phyloP scores from a whole-genome alignment of 2,113 vertebrate species.

The Xyrauchen texanus region DNA sequence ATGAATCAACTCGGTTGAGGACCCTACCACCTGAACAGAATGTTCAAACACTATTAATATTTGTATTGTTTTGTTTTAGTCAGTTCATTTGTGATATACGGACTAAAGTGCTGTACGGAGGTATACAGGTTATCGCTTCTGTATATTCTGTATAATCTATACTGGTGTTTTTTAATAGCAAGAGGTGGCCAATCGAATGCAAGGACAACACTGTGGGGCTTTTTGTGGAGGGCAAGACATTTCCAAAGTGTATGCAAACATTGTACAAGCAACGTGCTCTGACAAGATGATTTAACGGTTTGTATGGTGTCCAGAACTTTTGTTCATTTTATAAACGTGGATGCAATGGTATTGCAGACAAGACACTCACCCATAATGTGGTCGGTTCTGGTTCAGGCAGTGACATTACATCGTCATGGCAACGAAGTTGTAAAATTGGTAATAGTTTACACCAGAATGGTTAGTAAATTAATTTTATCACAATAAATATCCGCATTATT shows the following conservation, averaged over 20 bases:
- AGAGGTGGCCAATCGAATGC: slow-evolving; percentile 53
- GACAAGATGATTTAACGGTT: background rate
- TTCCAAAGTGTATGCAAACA: slow-evolving; percentile 26
- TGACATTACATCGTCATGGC: background rate
- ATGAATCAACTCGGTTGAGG: background rate
- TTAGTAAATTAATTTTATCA: too few relatives aligned
- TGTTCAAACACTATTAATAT: slow-evolving; percentile 19
- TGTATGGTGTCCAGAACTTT: background rate
- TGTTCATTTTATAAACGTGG: background rate
- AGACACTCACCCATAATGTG: slow-evolving; percentile 63
- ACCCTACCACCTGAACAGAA: slow-evolving; percentile 13
- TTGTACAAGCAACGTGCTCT: background rate
- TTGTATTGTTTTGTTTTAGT: slow-evolving; percentile 5
- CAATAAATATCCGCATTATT: too few relatives aligned
- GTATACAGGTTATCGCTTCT: background rate
- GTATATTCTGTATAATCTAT: background rate
- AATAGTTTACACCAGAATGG: too few relatives aligned
- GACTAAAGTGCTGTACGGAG: background rate
- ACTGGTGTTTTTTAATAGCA: slow-evolving; percentile 18
- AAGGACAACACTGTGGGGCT: slow-evolving; percentile 56
- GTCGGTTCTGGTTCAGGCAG: slow-evolving; percentile 30
- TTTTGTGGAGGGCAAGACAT: slow-evolving; percentile 47
- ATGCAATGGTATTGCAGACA: background rate
- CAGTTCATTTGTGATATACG: background rate
- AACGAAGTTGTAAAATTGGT: too few relatives aligned